These are phyloP conservation scores for Elachura formosa DNA, from an alignment of 2,113 vertebrate genomes.

Conservation along the genomic window DNA sequence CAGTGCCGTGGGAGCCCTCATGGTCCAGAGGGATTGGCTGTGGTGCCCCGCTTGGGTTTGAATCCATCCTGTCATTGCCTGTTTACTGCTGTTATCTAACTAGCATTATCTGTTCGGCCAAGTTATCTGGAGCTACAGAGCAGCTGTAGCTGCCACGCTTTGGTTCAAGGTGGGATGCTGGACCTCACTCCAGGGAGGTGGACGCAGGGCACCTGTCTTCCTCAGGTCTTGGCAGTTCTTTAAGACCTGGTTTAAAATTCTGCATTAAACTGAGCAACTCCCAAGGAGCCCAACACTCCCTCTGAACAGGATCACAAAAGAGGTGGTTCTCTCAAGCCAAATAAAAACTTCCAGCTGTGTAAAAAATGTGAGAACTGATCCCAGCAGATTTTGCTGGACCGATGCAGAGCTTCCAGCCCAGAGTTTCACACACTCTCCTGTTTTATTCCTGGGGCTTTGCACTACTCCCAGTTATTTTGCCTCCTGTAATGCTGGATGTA, in stretches of 20 bases:
- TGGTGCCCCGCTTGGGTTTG: too few species aligned
- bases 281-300: background rate
- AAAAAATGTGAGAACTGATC: background rate
- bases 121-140: too few species aligned
- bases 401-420: background rate
- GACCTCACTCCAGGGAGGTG: background rate
- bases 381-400: background rate
- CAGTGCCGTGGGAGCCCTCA: too few species aligned
- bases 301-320: background rate
- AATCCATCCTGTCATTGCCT: too few species aligned
- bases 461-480: background rate
- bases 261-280: background rate
- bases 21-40: too few species aligned
- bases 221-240: background rate
- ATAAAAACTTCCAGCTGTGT: background rate
- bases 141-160: too few species aligned
- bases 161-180: background rate
- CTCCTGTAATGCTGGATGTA: background rate
- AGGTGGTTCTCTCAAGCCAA: background rate
- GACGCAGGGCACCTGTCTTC: background rate
- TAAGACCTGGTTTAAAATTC: background rate
- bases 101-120: too few species aligned
- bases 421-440: accelerated
- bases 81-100: too few species aligned
- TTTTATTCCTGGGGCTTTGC: background rate